Evolutionary conservation across 2,888 invertebrate genomes (phyloP).

Genomic region (Patella pellucida): DNA sequence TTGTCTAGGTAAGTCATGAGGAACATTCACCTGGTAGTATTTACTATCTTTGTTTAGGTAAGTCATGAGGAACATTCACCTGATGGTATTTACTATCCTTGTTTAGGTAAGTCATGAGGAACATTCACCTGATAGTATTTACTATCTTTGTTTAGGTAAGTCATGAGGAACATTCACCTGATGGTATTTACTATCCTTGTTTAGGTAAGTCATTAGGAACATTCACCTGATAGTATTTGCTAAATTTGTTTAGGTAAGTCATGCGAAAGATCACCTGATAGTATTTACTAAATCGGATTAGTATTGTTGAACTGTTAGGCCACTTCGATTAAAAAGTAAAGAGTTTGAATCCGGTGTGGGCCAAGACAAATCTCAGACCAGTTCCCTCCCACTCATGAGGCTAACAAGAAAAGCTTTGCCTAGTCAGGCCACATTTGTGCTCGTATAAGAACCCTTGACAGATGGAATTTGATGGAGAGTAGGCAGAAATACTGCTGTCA

Average conservation of each 20-base stretch:
- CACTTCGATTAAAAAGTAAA: too few relatives aligned
- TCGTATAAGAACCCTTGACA: too few relatives aligned
- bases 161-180: constrained; percentile 87
- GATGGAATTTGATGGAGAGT: too few relatives aligned
- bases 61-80: constrained; percentile 49
- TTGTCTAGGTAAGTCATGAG: constrained; percentile 91
- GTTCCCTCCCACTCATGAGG: too few relatives aligned
- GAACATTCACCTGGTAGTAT: constrained; percentile 95
- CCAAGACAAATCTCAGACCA: too few relatives aligned
- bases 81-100: not conserved
- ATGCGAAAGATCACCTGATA: too few relatives aligned
- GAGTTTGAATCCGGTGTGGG: too few relatives aligned
- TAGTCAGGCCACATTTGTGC: too few relatives aligned
- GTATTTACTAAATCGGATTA: constrained; percentile 95
- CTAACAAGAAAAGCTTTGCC: too few relatives aligned
- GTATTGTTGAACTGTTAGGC: too few relatives aligned
- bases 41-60: constrained; percentile 93
- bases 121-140: constrained; percentile 94
- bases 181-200: constrained; percentile 94
- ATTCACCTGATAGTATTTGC: constrained; percentile 94
- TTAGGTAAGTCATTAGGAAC: constrained; percentile 81
- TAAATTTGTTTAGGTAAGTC: constrained; percentile 89
- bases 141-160: constrained; percentile 88
- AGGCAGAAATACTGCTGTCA: too few relatives aligned
- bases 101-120: constrained; percentile 74